phyloP scores from a whole-genome alignment of 53 echinoderm and acorn worm species.

The Holothuria scabra region DNA sequence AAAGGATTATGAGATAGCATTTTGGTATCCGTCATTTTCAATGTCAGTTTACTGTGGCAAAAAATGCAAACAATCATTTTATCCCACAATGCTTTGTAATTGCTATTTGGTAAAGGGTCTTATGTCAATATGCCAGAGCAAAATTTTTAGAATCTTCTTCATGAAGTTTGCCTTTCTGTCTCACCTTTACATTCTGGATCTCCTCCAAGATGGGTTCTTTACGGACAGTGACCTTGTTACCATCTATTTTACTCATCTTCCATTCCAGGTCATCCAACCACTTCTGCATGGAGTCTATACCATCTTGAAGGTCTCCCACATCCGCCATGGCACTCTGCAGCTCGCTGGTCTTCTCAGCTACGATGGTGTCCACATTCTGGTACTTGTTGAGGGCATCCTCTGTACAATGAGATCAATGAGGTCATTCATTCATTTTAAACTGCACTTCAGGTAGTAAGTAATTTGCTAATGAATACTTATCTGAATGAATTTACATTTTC shows the following conservation, averaged over 20 bases:
- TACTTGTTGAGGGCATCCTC: constrained; percentile 88
- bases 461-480: too few species aligned
- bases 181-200: constrained; percentile 95
- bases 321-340: constrained; percentile 90
- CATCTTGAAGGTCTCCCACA: constrained; percentile 89
- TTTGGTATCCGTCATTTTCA: too few species aligned
- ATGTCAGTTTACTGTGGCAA: too few species aligned
- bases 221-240: constrained; percentile 90
- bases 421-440: background rate
- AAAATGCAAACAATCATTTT: too few species aligned
- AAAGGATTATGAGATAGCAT: too few species aligned
- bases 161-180: too few species aligned
- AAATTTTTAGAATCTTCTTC: too few species aligned
- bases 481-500: too few species aligned
- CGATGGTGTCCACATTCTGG: constrained; percentile 75
- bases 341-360: constrained; percentile 65
- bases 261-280: constrained; percentile 95
- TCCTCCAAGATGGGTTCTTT: constrained; percentile 92
- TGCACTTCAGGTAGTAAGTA: too few species aligned
- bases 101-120: too few species aligned
- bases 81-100: too few species aligned
- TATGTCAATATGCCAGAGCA: too few species aligned
- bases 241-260: constrained; percentile 80
- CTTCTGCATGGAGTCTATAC: constrained; percentile 75
- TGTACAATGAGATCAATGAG: constrained; percentile 22